Evolutionary conservation across 2,888 invertebrate species (phyloP).

Genomic region (Drosophila borealis): DNA sequence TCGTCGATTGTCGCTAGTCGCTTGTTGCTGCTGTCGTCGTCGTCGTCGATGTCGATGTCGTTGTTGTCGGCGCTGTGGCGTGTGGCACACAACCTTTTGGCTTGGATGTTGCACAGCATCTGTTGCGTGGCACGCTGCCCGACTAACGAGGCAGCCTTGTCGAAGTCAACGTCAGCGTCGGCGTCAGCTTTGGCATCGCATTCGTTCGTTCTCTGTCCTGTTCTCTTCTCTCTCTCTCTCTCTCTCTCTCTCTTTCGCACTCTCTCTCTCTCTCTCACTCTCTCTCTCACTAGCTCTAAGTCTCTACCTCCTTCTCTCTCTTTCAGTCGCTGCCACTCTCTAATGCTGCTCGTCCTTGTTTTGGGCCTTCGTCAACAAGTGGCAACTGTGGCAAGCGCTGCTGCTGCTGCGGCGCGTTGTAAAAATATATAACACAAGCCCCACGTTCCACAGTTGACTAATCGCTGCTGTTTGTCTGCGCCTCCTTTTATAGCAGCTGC

Average conservation of each 20-base stretch:
- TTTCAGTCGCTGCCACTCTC: background rate
- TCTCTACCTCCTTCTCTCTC: background rate
- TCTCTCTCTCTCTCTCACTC: background rate
- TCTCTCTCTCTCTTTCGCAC: background rate
- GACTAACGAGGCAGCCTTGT: conserved; percentile 61
- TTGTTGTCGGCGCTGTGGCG: conserved; percentile 6
- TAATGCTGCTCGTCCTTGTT: conserved; percentile 16
- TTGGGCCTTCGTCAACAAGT: conserved; percentile 49
- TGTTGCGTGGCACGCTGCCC: conserved; percentile 67
- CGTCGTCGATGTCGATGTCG: background rate
- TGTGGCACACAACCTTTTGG: conserved; percentile 68
- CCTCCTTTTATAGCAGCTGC: conserved; percentile 58
- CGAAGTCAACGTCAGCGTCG: conserved; percentile 9
- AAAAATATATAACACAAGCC: conserved; percentile 36
- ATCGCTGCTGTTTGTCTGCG: conserved; percentile 55
- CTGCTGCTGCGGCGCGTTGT: conserved; percentile 21
- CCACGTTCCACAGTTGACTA: conserved; percentile 63
- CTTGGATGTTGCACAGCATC: conserved; percentile 78
- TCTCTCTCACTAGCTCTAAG: background rate
- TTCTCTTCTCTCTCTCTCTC: conserved; percentile 1
- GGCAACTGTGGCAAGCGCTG: conserved; percentile 37
- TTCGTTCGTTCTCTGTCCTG: conserved; percentile 1
- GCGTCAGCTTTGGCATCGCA: conserved; percentile 14
- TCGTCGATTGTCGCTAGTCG: conserved; percentile 7
- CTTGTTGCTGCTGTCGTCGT: conserved; percentile 9